Evolutionary conservation across 2,113 vertebrate species (phyloP), one percentile per base, ranked within the genome.

Genomic region (Phasianus colchicus): DNA sequence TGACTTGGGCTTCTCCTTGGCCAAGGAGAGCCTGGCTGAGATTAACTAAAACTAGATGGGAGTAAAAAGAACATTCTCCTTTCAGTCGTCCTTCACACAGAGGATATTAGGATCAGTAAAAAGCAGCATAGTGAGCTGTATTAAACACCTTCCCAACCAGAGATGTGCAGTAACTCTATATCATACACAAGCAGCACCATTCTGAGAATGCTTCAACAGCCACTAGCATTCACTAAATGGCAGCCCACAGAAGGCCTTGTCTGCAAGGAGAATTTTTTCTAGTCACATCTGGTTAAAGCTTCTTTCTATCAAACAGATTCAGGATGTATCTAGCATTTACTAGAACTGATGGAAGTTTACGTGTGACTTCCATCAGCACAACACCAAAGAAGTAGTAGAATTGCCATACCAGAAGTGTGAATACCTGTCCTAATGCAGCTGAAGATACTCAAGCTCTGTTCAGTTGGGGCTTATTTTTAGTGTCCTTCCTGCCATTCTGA

Each of bases 21-120:
- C 74, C 20, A 82, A 83, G 58, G 60, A 55, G 40, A 90, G 21
- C 65, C 84, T 92, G 72, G 21, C 89, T 58, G 67, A 95, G 79
- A 85, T 91, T 67, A 89, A 81, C 92, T 80, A 63, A 72, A 89
- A 72, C 30, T 74, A 78, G 50, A 64, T 25, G 29, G 40, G 36
- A 81, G 6, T 38, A 45, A 74, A 71, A 70, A 63, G 34, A 55
- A 47, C 6, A 76, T 75, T 9, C 38, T 18, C 65, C 30, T 76
- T 82, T 36, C 73, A 70, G 63, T 78, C 80, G 40, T 66, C 52
- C 38, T 83, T 90, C 67, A 89, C 42, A 70, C 48, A 71, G 69
- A 88, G 74, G 69, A 65, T 38, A 54, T 75, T 73, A 60, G 55
- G 27, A 47, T 73, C 67, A 55, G 43, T 3, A 12, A 47, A 30